These are phyloP conservation scores for Meles meles DNA, from an alignment of 2,113 vertebrate genomes.

Conservation along the genomic window DNA sequence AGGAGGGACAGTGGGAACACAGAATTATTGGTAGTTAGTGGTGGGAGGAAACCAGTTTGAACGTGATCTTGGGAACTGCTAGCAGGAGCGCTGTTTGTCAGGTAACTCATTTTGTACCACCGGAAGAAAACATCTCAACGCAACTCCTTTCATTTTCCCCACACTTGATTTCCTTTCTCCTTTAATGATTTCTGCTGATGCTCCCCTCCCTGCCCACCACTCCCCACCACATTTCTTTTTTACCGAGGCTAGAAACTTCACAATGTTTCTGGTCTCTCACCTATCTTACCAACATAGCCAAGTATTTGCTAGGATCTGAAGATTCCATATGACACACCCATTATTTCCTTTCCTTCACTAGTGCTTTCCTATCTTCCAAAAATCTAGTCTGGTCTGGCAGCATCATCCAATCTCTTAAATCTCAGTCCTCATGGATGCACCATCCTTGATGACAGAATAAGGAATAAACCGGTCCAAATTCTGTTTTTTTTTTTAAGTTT, in stretches of 20 bases:
- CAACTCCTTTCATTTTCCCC: background rate
- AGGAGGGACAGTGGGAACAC: background rate
- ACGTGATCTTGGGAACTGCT: background rate
- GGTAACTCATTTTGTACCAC: background rate
- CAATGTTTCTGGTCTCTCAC: background rate
- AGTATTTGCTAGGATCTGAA: background rate
- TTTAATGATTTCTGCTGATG: background rate
- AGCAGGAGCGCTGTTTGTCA: background rate
- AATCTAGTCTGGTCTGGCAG: too few species aligned
- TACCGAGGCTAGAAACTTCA: background rate
- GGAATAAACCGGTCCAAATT: background rate
- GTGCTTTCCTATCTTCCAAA: background rate
- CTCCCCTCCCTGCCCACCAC: background rate
- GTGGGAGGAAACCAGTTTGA: background rate
- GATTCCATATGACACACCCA: background rate
- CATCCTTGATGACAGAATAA: background rate
- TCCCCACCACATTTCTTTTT: fast-evolving
- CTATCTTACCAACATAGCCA: background rate
- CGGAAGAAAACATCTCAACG: background rate
- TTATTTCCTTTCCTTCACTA: background rate
- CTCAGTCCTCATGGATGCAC: fast-evolving
- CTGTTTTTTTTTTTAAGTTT: background rate
- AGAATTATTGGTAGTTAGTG: background rate
- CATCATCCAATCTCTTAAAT: background rate
- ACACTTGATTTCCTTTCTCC: background rate